These are phyloP conservation scores for roundworm (Caenorhabditis elegans) DNA, from an alignment of 1,140 invertebrate species.

Conservation along the genomic window DNA sequence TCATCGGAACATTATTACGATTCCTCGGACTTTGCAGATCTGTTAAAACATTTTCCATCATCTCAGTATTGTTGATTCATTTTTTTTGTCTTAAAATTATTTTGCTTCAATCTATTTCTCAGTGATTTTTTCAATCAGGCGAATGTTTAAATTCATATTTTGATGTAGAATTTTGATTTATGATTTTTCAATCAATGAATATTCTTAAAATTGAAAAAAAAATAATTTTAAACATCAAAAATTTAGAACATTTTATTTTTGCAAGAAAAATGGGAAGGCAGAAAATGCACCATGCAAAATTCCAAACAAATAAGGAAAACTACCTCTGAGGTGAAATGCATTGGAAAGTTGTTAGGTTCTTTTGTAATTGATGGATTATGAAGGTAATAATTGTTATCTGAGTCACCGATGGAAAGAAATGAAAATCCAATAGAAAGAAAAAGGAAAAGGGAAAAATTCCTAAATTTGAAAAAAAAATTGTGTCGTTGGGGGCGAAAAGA, in stretches of 20 bases:
- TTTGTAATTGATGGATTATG: neutral
- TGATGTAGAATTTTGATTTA: too few relatives aligned
- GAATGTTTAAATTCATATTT: too few relatives aligned
- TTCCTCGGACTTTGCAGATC: neutral
- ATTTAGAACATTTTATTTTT: neutral
- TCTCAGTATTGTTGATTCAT: neutral
- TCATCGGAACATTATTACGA: neutral
- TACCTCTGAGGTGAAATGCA: conserved; percentile 26
- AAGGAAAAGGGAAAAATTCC: neutral
- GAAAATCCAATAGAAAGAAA: neutral
- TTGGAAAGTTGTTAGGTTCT: conserved; percentile 19
- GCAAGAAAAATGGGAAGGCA: neutral
- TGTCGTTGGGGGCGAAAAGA: neutral
- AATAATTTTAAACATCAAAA: too few relatives aligned
- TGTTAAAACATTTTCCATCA: neutral
- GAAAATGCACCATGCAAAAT: conserved; percentile 23
- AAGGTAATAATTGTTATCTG: neutral
- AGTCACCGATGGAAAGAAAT: conserved; percentile 10
- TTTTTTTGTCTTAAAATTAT: too few relatives aligned
- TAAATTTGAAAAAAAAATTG: neutral
- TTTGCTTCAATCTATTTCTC: neutral
- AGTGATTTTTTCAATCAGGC: too few relatives aligned
- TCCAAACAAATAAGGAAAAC: neutral
- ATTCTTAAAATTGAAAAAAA: too few relatives aligned
- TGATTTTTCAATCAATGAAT: too few relatives aligned